These are phyloP conservation scores for Drymodes brunneopygia DNA, from an alignment of 2,113 vertebrate genomes.

Conservation along the genomic window DNA sequence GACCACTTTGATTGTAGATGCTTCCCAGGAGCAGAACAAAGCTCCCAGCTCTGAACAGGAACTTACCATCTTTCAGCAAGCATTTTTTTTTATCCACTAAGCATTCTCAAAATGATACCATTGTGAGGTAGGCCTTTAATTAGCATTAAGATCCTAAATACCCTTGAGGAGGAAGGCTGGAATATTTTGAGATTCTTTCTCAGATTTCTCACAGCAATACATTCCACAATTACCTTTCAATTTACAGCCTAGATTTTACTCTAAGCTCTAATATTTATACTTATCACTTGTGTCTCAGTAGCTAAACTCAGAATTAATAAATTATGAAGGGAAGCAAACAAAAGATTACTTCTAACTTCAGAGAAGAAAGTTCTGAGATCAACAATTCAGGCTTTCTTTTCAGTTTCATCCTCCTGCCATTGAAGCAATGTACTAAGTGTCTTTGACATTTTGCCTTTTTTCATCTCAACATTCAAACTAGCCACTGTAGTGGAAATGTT, in stretches of 20 bases:
- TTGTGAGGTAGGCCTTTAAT: not conserved
- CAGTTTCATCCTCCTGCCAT: not conserved
- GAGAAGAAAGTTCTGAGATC: constrained; percentile 15
- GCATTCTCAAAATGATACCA: not conserved
- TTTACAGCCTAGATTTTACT: not conserved
- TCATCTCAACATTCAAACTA: constrained; percentile 46
- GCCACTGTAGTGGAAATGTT: constrained; percentile 9
- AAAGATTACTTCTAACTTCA: not conserved
- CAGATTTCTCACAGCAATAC: not conserved
- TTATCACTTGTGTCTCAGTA: not conserved
- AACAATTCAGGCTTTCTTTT: not conserved
- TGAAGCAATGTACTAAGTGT: not conserved
- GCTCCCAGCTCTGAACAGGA: not conserved
- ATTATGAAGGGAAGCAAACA: not conserved
- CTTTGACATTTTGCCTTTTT: constrained; percentile 51
- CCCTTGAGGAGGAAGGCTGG: not conserved
- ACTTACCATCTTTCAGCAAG: not conserved
- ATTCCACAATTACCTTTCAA: not conserved
- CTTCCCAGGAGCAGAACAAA: not conserved
- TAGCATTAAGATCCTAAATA: not conserved
- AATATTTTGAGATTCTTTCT: not conserved
- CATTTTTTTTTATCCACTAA: not conserved
- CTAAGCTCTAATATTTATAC: not conserved
- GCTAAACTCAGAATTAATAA: constrained; percentile 8
- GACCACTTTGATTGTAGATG: not conserved